A percentile compares a stretch with the other conserved stretches of the same genome.
These are phyloP conservation scores for Hecatera dysodea DNA, from an alignment of 2,888 invertebrate species.

Conservation along the genomic window DNA sequence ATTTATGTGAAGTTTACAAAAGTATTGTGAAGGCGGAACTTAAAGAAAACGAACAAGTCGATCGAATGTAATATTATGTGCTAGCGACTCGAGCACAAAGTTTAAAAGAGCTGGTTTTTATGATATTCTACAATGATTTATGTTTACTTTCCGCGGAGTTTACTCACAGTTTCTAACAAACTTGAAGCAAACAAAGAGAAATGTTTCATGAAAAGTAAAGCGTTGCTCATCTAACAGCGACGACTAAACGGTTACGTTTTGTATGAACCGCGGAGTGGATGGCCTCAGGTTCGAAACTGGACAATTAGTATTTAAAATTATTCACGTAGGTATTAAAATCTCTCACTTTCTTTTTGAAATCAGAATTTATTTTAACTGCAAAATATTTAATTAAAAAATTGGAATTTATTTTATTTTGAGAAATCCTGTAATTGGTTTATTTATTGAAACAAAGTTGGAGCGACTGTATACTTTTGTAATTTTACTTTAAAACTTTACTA, in stretches of 20 bases:
- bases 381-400: too few relatives aligned
- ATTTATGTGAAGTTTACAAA: conserved; percentile 18
- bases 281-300: background rate
- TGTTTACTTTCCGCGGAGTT: conserved; percentile 30
- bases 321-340: background rate
- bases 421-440: too few relatives aligned
- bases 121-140: conserved; percentile 36
- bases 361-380: too few relatives aligned
- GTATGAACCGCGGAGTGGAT: background rate
- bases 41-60: conserved; percentile 7
- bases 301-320: background rate
- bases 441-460: too few relatives aligned
- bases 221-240: background rate
- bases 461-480: background rate
- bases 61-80: conserved; percentile 35
- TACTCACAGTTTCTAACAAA: conserved; percentile 21
- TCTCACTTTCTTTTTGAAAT: too few relatives aligned
- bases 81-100: conserved; percentile 18
- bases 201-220: conserved; percentile 18
- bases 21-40: conserved; percentile 10
- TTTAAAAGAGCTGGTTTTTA: conserved; percentile 32
- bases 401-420: too few relatives aligned
- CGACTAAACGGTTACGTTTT: background rate
- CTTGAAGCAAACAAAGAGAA: conserved; percentile 25
- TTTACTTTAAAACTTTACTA: too few relatives aligned